phyloP scores from a whole-genome alignment of 2,113 vertebrate genomes.

The Scomber colias region DNA sequence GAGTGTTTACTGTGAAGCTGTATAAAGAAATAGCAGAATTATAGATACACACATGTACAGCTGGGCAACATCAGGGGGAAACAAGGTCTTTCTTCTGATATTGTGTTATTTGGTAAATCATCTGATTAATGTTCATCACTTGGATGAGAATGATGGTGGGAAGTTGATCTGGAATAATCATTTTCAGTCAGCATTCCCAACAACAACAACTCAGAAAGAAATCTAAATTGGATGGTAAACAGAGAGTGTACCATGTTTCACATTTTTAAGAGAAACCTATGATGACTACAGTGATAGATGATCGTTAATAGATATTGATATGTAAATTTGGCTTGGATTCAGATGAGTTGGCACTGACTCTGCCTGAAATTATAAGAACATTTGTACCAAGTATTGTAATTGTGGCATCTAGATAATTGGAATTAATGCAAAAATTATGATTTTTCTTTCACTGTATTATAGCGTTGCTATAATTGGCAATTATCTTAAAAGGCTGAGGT shows the following conservation, averaged over 20 bases:
- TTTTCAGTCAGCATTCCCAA: too few species aligned
- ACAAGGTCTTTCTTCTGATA: too few species aligned
- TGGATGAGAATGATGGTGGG: too few species aligned
- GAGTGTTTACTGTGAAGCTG: slow-evolving; percentile 11
- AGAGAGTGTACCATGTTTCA: neutral
- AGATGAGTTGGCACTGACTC: neutral
- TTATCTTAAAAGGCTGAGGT: neutral
- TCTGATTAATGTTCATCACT: neutral
- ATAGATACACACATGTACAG: neutral
- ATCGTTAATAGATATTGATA: slow-evolving; percentile 3
- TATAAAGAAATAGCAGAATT: slow-evolving; percentile 12
- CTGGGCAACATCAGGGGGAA: neutral
- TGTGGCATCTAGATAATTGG: neutral
- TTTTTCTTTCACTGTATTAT: neutral
- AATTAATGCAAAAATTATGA: neutral
- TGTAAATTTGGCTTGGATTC: neutral
- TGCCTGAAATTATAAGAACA: neutral
- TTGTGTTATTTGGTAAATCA: neutral
- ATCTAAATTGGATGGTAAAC: neutral
- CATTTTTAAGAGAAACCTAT: slow-evolving; percentile 1
- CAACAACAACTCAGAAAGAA: neutral
- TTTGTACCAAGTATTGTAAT: neutral
- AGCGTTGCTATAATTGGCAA: neutral
- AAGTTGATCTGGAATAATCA: too few species aligned
- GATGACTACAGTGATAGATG: neutral